Conservation (phyloP, 2,113 vertebrate genomes). For the Aptenodytes forsteri region DNA sequence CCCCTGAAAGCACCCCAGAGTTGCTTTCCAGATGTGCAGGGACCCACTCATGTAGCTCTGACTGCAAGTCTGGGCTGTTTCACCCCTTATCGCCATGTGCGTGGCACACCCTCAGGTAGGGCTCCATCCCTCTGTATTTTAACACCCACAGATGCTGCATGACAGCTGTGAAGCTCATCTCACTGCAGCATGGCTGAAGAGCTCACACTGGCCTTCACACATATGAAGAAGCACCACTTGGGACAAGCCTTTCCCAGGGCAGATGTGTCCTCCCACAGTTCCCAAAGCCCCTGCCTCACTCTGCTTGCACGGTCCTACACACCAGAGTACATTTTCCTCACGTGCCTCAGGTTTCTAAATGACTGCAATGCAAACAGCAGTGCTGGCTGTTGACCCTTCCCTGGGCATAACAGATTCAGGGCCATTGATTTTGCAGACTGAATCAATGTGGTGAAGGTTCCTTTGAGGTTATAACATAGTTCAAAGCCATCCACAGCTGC, state of each 20-base stretch:
- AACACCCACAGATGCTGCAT: no score
- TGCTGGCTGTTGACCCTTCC: background rate
- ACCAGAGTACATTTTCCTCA: accelerated
- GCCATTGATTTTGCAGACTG: background rate
- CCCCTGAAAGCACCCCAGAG: background rate
- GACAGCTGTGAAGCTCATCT: background rate
- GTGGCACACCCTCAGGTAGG: background rate
- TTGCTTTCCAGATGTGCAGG: background rate
- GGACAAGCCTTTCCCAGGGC: background rate
- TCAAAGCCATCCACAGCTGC: background rate
- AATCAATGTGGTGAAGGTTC: background rate
- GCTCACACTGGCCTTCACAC: background rate
- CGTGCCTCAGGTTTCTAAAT: background rate
- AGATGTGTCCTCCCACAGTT: accelerated
- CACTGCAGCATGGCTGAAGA: accelerated
- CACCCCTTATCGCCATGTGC: accelerated
- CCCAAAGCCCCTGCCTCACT: background rate
- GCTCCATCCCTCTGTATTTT: background rate
- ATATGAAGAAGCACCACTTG: no score
- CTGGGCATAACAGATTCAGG: background rate
- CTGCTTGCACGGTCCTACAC: background rate
- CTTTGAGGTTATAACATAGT: background rate
- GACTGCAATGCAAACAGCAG: background rate
- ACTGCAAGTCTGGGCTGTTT: background rate
- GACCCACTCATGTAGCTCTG: accelerated